Conservation (phyloP, 2,113 vertebrate genomes). For the Hemicordylus capensis region DNA sequence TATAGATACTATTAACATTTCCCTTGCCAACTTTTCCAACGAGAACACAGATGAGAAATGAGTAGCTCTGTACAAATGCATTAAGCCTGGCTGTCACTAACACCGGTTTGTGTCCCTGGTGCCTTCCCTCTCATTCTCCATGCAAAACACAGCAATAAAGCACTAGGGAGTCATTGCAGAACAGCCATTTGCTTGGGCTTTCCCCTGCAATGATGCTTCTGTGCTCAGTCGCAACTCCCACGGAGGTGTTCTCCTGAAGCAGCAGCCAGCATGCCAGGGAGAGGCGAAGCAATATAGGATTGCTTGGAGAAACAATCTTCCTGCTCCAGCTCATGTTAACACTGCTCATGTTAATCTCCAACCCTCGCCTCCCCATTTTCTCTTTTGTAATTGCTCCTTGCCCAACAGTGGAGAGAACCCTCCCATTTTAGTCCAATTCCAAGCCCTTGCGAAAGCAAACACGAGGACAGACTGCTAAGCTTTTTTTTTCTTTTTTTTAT, state of each 20-base stretch:
- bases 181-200: not conserved
- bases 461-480: not conserved
- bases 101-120: conserved; percentile 30
- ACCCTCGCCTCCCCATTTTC: no score
- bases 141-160: conserved; percentile 16
- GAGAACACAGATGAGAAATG: conserved; percentile 21
- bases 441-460: not conserved
- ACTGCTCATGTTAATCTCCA: not conserved
- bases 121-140: not conserved
- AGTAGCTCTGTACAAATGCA: not conserved
- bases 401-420: not conserved
- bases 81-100: conserved; percentile 25
- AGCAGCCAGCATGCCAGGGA: not conserved
- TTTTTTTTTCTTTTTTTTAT: no score
- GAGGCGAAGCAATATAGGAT: not conserved
- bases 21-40: conserved; percentile 41
- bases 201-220: not conserved
- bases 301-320: not conserved
- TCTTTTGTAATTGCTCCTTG: not conserved
- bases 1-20: conserved; percentile 70
- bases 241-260: not conserved
- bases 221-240: not conserved
- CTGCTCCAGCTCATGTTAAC: not conserved
- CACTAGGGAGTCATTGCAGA: conserved; percentile 16
- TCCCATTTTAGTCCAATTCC: not conserved